These are phyloP conservation scores for Calephelis virginiensis DNA, from an alignment of 1,140 invertebrate species.

Conservation along the genomic window DNA sequence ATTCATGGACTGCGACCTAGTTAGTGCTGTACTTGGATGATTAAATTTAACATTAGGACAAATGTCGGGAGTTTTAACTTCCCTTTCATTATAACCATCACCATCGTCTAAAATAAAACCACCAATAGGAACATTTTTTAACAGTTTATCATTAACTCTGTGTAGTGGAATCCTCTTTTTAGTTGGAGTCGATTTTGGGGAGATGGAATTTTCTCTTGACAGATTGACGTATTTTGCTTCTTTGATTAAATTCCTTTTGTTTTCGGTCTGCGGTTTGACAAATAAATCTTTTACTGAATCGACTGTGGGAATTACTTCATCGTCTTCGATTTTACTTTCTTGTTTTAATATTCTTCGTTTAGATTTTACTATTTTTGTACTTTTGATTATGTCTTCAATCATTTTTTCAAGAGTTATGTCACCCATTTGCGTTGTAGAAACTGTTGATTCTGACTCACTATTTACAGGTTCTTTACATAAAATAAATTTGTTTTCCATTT, in stretches of 20 bases:
- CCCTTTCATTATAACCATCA: slow-evolving; percentile 69
- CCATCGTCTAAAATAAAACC: slow-evolving; percentile 71
- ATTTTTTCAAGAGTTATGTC: slow-evolving; percentile 70
- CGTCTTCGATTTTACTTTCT: slow-evolving; percentile 40
- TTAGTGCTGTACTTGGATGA: slow-evolving; percentile 35
- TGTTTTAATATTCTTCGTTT: slow-evolving; percentile 61
- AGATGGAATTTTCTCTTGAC: slow-evolving; percentile 68
- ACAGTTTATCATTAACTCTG: slow-evolving; percentile 56
- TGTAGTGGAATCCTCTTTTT: slow-evolving; percentile 58
- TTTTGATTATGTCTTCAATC: slow-evolving; percentile 75
- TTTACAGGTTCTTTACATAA: slow-evolving; percentile 56
- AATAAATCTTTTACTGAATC: slow-evolving; percentile 62
- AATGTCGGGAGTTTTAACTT: slow-evolving; percentile 64
- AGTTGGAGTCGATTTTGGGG: slow-evolving; percentile 58
- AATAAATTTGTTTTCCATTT: slow-evolving; percentile 74
- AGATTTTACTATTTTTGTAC: slow-evolving; percentile 70
- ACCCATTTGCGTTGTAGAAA: slow-evolving; percentile 71
- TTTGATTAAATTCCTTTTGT: slow-evolving; percentile 65
- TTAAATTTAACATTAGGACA: slow-evolving; percentile 38
- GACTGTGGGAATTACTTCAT: slow-evolving; percentile 50
- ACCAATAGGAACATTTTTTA: slow-evolving; percentile 67
- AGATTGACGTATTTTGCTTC: slow-evolving; percentile 67
- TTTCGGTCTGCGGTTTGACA: slow-evolving; percentile 62
- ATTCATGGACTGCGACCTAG: slow-evolving; percentile 63
- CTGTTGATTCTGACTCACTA: slow-evolving; percentile 63